Conservation (phyloP, 2,113 vertebrate genomes). For the Menura novaehollandiae region DNA sequence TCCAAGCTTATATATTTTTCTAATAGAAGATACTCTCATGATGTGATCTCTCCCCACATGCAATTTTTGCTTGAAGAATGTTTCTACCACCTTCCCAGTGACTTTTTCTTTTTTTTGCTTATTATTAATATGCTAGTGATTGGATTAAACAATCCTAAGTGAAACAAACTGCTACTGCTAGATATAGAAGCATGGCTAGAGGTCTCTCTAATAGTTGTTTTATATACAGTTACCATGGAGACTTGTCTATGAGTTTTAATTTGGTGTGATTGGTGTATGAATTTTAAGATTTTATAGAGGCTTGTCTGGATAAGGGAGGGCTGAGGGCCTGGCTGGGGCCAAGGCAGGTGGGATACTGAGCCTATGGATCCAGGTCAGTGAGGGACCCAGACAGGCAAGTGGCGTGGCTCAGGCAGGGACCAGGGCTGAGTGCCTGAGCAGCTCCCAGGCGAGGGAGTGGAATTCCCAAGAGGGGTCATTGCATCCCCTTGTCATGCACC, state of each 20-base stretch:
- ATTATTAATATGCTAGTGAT: neutral
- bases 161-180: slow-evolving; percentile 4
- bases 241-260: neutral
- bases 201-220: neutral
- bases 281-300: neutral
- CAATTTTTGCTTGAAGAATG: neutral
- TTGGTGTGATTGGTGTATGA: neutral
- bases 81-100: neutral
- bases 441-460: accelerated
- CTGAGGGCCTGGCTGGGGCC: neutral
- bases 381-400: neutral
- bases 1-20: neutral
- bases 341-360: neutral
- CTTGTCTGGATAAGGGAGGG: neutral
- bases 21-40: neutral
- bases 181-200: neutral
- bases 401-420: neutral
- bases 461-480: neutral
- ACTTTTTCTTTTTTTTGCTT: neutral
- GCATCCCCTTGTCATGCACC: neutral
- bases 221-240: neutral
- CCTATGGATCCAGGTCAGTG: accelerated
- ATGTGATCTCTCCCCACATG: neutral
- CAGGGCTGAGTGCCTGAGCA: neutral
- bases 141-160: neutral